These are phyloP conservation scores for Betta splendens DNA, from an alignment of 2,797 vertebrate genomes.

Conservation along the genomic window DNA sequence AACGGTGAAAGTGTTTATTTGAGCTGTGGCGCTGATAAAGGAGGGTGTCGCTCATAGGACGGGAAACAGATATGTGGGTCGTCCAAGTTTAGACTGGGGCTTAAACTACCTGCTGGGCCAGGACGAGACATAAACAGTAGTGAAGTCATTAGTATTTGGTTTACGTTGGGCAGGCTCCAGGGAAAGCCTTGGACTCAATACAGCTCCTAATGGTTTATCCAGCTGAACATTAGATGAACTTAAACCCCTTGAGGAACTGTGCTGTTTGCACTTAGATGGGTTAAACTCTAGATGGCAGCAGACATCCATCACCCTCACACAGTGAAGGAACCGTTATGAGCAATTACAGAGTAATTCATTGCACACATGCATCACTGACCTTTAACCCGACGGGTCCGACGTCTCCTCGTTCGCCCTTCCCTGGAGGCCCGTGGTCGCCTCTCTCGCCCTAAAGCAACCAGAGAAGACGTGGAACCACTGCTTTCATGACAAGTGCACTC, in stretches of 20 bases:
- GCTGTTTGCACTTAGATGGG: background rate
- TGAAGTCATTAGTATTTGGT: conserved; percentile 54
- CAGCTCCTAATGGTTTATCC: conserved; percentile 46
- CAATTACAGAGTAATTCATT: background rate
- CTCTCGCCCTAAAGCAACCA: conserved; percentile 85
- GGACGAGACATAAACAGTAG: conserved; percentile 71
- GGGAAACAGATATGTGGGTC: conserved; percentile 54
- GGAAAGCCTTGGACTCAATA: conserved; percentile 28
- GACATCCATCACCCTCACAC: conserved; percentile 9
- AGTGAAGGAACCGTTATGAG: too few species aligned
- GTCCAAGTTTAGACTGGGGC: conserved; percentile 69
- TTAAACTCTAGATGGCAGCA: conserved; percentile 69
- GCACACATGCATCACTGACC: conserved; percentile 78
- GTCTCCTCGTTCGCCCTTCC: conserved; percentile 92
- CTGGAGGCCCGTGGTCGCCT: conserved; percentile 89
- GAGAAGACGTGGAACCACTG: background rate
- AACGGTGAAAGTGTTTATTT: conserved; percentile 72
- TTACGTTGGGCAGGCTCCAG: conserved; percentile 48
- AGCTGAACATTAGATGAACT: conserved; percentile 30
- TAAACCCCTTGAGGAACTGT: background rate
- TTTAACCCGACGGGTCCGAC: conserved; percentile 88
- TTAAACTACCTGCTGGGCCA: conserved; percentile 64
- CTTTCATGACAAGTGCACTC: background rate
- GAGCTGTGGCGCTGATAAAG: conserved; percentile 57
- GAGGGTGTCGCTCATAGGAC: conserved; percentile 56